Evolutionary conservation across 2,888 invertebrate species (phyloP).

Genomic region (Ryuthela nishihirai): DNA sequence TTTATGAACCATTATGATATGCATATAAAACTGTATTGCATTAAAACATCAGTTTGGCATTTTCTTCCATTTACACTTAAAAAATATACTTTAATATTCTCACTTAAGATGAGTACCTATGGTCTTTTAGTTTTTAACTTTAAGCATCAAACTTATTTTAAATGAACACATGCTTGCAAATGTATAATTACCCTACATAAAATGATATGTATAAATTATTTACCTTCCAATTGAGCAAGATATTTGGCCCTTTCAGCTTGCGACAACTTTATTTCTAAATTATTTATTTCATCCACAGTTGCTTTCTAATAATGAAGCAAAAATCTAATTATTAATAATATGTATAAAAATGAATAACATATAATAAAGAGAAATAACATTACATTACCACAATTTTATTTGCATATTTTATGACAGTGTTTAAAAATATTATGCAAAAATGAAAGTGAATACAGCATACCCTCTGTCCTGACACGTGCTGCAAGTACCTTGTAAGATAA

Average conservation of each 20-base stretch:
- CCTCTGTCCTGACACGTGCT: no score
- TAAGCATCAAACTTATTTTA: background rate
- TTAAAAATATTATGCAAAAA: no score
- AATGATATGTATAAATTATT: slow-evolving; percentile 13
- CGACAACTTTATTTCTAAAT: slow-evolving; percentile 52
- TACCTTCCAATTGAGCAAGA: slow-evolving; percentile 55
- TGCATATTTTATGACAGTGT: no score
- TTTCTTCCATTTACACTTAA: no score
- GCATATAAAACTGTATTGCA: no score
- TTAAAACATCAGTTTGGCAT: no score
- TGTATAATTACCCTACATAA: background rate
- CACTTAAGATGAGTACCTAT: background rate
- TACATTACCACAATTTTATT: no score
- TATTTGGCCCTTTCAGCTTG: slow-evolving; percentile 55
- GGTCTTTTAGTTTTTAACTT: background rate
- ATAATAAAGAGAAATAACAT: no score
- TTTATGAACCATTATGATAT: no score
- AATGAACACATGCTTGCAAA: background rate
- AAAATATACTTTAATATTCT: background rate
- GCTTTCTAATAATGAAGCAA: slow-evolving; percentile 45
- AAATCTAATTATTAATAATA: background rate
- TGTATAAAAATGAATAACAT: background rate
- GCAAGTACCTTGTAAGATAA: no score
- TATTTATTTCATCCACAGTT: slow-evolving; percentile 51
- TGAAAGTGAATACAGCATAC: no score